Evolutionary conservation across 2,113 vertebrate genomes (phyloP).

Genomic region (Gavia stellata): DNA sequence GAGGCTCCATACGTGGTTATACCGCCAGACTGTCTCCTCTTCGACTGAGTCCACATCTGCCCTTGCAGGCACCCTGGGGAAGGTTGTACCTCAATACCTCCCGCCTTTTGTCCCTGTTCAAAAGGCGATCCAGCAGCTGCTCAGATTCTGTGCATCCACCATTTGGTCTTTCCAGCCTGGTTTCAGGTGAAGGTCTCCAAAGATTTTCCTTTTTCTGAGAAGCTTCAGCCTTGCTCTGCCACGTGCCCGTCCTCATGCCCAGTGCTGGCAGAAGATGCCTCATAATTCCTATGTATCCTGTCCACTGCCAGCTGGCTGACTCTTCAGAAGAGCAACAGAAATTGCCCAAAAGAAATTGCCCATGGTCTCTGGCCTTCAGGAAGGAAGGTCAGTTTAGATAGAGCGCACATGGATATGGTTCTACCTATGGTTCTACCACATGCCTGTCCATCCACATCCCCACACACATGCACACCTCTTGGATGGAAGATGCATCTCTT

Average conservation of each 20-base stretch:
- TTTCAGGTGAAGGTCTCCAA: neutral
- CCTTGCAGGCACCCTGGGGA: accelerated
- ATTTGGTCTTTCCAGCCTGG: neutral
- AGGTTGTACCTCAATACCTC: neutral
- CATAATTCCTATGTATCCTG: neutral
- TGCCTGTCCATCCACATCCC: neutral
- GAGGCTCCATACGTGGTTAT: neutral
- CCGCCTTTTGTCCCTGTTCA: neutral
- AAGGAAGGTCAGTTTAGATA: neutral
- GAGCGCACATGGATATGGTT: neutral
- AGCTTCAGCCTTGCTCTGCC: neutral
- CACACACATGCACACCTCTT: neutral
- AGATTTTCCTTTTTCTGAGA: neutral
- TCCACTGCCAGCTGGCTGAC: neutral
- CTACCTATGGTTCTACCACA: neutral
- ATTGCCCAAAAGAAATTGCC: neutral
- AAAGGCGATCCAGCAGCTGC: neutral
- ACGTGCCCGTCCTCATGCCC: neutral
- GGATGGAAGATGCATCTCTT: neutral
- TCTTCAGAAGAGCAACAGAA: neutral
- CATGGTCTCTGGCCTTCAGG: neutral
- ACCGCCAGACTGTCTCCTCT: neutral
- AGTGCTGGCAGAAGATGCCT: neutral
- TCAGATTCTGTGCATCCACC: neutral
- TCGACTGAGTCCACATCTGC: neutral